These are phyloP conservation scores for Ceratotherium simum DNA, from an alignment of 2,113 vertebrate species.

Conservation along the genomic window DNA sequence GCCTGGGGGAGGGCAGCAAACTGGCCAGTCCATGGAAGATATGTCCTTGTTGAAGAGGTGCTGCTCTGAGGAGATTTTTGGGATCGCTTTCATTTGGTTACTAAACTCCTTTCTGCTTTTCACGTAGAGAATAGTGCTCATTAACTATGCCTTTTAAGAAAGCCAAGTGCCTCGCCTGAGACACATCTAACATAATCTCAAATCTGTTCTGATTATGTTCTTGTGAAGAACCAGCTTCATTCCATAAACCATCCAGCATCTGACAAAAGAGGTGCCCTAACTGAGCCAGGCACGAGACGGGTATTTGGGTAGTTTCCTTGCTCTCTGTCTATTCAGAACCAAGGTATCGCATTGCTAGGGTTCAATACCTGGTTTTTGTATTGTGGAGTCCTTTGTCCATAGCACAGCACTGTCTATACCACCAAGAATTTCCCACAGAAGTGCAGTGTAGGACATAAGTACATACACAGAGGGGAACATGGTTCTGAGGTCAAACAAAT, in stretches of 20 bases:
- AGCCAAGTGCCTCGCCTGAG: neutral
- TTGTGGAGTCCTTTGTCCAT: neutral
- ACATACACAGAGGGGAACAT: neutral
- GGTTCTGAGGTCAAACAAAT: neutral
- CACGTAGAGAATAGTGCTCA: neutral
- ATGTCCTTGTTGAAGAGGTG: neutral
- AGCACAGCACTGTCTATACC: neutral
- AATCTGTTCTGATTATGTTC: neutral
- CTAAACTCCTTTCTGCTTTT: conserved; percentile 2
- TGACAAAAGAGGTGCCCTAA: neutral
- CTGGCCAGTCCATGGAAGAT: neutral
- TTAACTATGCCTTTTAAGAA: conserved; percentile 19
- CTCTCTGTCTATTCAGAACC: neutral
- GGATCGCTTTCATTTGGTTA: neutral
- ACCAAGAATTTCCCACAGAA: neutral
- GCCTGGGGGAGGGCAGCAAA: neutral
- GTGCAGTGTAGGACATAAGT: neutral
- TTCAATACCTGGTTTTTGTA: neutral
- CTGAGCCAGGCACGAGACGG: rapidly evolving
- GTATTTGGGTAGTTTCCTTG: neutral
- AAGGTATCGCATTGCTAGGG: neutral
- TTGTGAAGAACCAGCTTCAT: conserved; percentile 25
- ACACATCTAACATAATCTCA: neutral
- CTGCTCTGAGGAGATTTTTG: neutral
- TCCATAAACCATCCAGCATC: neutral